Evolutionary conservation across 2,113 vertebrate genomes (phyloP).

Genomic region (Labeo rohita): DNA sequence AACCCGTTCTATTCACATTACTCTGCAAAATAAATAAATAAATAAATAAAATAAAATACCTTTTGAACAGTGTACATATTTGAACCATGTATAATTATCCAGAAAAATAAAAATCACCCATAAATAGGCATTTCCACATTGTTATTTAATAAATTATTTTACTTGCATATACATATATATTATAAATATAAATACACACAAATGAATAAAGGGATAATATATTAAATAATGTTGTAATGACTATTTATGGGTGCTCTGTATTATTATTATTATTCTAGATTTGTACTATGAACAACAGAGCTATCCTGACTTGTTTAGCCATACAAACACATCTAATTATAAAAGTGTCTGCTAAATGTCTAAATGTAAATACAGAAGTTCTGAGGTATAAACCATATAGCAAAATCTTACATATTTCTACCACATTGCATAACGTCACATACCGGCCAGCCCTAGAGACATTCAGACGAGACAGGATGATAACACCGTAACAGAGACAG

Average conservation of each 20-base stretch:
- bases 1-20: no score
- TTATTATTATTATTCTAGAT: not conserved
- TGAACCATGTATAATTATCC: no score
- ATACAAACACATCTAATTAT: not conserved
- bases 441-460: not conserved
- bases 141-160: no score
- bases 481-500: not conserved
- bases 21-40: no score
- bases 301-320: not conserved
- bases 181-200: not conserved
- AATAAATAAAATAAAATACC: no score
- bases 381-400: not conserved
- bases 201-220: not conserved
- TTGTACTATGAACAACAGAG: not conserved
- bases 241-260: not conserved
- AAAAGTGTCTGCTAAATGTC: not conserved
- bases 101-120: no score
- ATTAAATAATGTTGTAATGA: not conserved
- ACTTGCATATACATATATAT: not conserved
- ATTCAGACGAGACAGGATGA: not conserved
- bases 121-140: no score
- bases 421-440: not conserved
- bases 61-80: no score
- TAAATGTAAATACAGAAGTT: not conserved
- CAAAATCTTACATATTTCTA: not conserved